Conservation (phyloP, 2,113 vertebrate genomes). For the Heteronetta atricapilla region DNA sequence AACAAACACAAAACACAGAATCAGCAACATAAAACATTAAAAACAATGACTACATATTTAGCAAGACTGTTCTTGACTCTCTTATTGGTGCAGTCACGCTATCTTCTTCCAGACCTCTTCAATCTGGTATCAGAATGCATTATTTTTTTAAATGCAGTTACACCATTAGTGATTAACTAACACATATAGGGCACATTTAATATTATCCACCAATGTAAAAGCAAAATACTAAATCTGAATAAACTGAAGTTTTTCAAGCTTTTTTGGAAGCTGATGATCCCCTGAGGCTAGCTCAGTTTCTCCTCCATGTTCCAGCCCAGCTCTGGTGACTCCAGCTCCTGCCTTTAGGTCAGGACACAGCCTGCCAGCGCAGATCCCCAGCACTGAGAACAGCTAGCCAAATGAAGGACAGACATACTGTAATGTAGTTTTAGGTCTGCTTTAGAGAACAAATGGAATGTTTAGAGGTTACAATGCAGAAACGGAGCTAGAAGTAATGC, state of each 20-base stretch:
- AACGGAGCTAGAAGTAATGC: not conserved
- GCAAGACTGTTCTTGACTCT: not conserved
- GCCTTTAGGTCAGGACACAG: not conserved
- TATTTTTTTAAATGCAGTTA: fast-evolving
- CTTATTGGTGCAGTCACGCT: not conserved
- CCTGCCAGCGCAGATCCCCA: fast-evolving
- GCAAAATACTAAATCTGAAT: not conserved
- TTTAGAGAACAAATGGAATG: not conserved
- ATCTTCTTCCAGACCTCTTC: not conserved
- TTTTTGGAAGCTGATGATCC: not conserved
- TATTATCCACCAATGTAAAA: not conserved
- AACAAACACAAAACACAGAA: not conserved
- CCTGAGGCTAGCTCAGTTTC: not conserved
- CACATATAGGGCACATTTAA: fast-evolving
- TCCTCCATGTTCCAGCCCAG: not conserved
- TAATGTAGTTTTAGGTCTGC: not conserved
- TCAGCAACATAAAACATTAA: not conserved
- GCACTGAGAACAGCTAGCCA: fast-evolving
- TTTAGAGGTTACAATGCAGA: not conserved
- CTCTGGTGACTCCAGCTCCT: not conserved
- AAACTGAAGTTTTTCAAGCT: not conserved
- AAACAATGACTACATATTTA: not conserved
- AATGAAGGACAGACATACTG: not conserved
- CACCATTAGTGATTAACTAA: not conserved
- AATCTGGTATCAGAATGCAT: fast-evolving